These are phyloP conservation scores for Chelonus formosanus DNA, from an alignment of 2,888 invertebrate species.

Conservation along the genomic window DNA sequence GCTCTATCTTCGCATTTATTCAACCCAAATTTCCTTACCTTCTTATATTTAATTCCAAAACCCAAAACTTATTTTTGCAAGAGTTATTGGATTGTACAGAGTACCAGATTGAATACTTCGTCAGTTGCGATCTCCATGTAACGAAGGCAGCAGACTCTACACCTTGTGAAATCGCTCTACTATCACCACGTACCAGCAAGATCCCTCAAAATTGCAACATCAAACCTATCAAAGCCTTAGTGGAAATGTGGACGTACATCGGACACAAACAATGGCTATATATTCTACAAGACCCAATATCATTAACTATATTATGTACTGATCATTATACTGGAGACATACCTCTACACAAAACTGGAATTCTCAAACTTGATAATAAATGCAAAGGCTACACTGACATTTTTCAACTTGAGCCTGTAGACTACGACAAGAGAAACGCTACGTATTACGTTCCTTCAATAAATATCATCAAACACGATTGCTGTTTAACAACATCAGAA, in stretches of 20 bases:
- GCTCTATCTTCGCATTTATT: too few relatives aligned
- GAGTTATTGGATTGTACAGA: slow-evolving; percentile 25
- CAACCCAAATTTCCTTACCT: slow-evolving; percentile 25
- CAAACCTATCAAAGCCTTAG: slow-evolving; percentile 12
- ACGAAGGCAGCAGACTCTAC: slow-evolving; percentile 1
- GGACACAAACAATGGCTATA: slow-evolving; percentile 38
- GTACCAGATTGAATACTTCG: slow-evolving; percentile 10
- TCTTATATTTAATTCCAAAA: slow-evolving; percentile 21
- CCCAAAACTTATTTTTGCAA: slow-evolving; percentile 19
- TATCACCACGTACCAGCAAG: background rate
- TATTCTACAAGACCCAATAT: slow-evolving; percentile 24
- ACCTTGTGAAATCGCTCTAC: slow-evolving; percentile 19
- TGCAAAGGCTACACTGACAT: slow-evolving; percentile 38
- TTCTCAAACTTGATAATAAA: slow-evolving; percentile 22
- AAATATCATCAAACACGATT: slow-evolving; percentile 36
- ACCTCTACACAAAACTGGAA: slow-evolving; percentile 27
- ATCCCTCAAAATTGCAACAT: slow-evolving; percentile 23
- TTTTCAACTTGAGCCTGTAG: slow-evolving; percentile 33
- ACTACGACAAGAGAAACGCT: slow-evolving; percentile 12
- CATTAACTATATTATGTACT: slow-evolving; percentile 25
- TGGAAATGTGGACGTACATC: slow-evolving; percentile 26
- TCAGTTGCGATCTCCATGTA: slow-evolving; percentile 11
- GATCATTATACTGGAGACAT: slow-evolving; percentile 34
- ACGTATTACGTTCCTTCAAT: slow-evolving; percentile 28
- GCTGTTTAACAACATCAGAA: slow-evolving; percentile 29